Base-by-base conservation (phyloP, 2,888 invertebrate genomes). In the Acronicta aceris region DNA sequence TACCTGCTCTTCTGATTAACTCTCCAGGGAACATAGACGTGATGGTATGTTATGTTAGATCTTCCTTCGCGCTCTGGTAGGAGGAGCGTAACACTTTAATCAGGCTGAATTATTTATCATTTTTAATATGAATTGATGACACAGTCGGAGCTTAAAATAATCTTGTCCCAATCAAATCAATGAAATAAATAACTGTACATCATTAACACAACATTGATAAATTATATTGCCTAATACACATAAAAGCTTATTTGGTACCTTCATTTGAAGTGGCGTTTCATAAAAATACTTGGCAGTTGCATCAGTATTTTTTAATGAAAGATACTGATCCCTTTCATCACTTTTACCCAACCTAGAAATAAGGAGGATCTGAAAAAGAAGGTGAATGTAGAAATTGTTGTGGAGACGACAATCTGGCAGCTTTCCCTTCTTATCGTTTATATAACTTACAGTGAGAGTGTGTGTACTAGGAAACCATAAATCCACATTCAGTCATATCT, bases 381-480 rank as follows among this genome's bases (percentile, higher is more conserved):
- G 36, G n/a, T 50, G 16, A 65, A 65, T 56, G 38, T 16, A 3
- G 3, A 25, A 30, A 30, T 15, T 15, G 15, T n/a, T 15, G 15
- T n/a, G 2, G 21, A 46, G 27, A n/a, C 7, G n/a, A n/a, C n/a
- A n/a, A n/a, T 38, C 13, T 12, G 12, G 4, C 12, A n/a, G 8
- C 1, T 30, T 13, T n/a, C n/a, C 12, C 41, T 65, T 72, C 36
- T 65, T 72, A 57, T 67, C 68, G 46, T 13, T 17, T 8, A 49
- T 42, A 12, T 21, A 41, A 45, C 50, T 48, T 51, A 38, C 17
- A 27, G 16, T 46, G 47, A 40, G 25, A 69, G 42, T 61, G 70
- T 60, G 36, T 61, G 25, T 36, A 17, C 70, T 74, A 68, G 63
- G 48, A 74, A 68, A 61, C 74, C 30, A 68, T 69, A 61, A 45